phyloP scores from a whole-genome alignment of 2,888 invertebrate species.

The Eupithecia vulgata region DNA sequence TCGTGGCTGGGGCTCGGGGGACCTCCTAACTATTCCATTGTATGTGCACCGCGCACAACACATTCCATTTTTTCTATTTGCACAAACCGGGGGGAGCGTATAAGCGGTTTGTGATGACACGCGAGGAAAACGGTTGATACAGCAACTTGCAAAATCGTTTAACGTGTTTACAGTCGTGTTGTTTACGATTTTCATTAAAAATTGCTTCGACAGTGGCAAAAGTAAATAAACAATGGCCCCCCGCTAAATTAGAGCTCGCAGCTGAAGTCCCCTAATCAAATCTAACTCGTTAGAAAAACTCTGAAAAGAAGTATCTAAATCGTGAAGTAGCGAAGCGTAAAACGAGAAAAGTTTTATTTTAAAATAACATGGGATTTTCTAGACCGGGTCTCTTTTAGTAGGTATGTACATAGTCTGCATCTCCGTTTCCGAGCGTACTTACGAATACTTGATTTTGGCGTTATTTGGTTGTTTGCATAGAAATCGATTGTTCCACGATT shows the following conservation, averaged over 20 bases:
- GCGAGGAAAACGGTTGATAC: slow-evolving; percentile 33
- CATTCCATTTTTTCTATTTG: slow-evolving; percentile 62
- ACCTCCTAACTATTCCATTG: slow-evolving; percentile 70
- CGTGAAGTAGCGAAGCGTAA: slow-evolving; percentile 39
- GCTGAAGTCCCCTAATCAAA: slow-evolving; percentile 40
- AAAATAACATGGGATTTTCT: slow-evolving; percentile 39
- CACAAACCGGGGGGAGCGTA: slow-evolving; percentile 54
- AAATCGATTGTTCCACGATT: not conserved
- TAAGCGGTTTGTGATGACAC: slow-evolving; percentile 46
- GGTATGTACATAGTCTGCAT: slow-evolving; percentile 18
- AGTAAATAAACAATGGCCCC: slow-evolving; percentile 4
- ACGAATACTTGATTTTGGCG: slow-evolving; percentile 11
- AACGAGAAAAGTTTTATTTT: slow-evolving; percentile 45
- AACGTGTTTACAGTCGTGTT: slow-evolving; percentile 25
- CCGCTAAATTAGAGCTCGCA: slow-evolving; percentile 22
- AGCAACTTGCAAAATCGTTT: slow-evolving; percentile 26
- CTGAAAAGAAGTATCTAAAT: slow-evolving; percentile 37
- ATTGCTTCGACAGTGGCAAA: slow-evolving; percentile 2
- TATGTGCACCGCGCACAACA: slow-evolving; percentile 52
- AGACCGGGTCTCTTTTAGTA: slow-evolving; percentile 31
- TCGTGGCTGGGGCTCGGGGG: slow-evolving; percentile 52
- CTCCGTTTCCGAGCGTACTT: slow-evolving; percentile 30
- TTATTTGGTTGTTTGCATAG: slow-evolving; percentile 8
- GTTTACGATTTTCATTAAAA: slow-evolving; percentile 24
- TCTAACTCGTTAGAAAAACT: slow-evolving; percentile 43